These are phyloP conservation scores for Eulacestoma nigropectus DNA, from an alignment of 2,113 vertebrate genomes.

Conservation along the genomic window DNA sequence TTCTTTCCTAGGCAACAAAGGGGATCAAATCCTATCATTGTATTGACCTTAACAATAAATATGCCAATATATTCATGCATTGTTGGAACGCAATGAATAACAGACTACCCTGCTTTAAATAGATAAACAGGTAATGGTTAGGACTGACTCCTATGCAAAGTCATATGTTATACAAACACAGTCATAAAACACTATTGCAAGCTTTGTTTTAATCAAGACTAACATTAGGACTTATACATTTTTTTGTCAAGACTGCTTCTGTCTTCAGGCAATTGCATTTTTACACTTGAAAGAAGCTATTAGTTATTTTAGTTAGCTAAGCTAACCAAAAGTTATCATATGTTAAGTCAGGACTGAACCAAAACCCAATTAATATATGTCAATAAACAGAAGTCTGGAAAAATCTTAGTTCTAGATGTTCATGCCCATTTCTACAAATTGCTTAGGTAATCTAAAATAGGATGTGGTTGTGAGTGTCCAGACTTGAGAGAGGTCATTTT, in stretches of 20 bases:
- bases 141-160: conserved; percentile 28
- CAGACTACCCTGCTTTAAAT: conserved; percentile 37
- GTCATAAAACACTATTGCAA: conserved; percentile 28
- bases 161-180: conserved; percentile 40
- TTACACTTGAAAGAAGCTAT: not conserved
- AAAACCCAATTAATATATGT: not conserved
- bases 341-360: not conserved
- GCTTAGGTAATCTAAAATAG: not conserved
- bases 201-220: conserved; percentile 48
- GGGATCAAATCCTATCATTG: conserved; percentile 25
- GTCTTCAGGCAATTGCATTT: not conserved
- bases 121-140: conserved; percentile 58
- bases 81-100: conserved; percentile 38
- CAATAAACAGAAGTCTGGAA: not conserved
- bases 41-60: conserved; percentile 64
- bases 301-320: no score
- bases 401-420: not conserved
- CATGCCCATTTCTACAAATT: not conserved
- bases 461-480: not conserved
- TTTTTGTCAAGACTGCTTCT: conserved; percentile 1
- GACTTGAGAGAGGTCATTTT: not conserved
- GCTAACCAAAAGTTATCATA: not conserved
- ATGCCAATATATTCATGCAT: conserved; percentile 2
- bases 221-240: not conserved
- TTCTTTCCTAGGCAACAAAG: conserved; percentile 4